Evolutionary conservation across 2,888 invertebrate species (phyloP).

Genomic region (Polydrusus pterygomalis): DNA sequence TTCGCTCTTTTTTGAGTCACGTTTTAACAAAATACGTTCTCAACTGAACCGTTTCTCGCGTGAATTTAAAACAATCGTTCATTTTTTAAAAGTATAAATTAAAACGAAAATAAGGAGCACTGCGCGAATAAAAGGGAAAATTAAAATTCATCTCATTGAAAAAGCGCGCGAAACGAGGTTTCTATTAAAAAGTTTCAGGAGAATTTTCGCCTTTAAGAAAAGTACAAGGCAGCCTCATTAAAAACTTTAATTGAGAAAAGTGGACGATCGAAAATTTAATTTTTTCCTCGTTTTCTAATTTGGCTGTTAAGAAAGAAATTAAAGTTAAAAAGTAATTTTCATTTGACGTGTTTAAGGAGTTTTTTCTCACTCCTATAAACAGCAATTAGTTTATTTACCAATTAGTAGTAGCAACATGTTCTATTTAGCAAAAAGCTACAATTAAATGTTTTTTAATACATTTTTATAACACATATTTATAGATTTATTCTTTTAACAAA

Average conservation of each 20-base stretch:
- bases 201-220: slow-evolving; percentile 28
- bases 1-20: no score
- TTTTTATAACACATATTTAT: no score
- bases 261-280: slow-evolving; percentile 67
- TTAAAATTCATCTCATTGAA: slow-evolving; percentile 73
- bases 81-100: no score
- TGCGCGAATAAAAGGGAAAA: slow-evolving; percentile 63
- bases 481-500: no score
- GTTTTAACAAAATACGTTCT: no score
- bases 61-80: no score
- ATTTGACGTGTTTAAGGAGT: neutral
- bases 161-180: slow-evolving; percentile 71
- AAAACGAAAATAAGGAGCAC: no score
- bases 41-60: no score
- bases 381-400: no score
- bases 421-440: no score
- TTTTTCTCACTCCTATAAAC: neutral
- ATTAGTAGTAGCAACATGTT: no score
- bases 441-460: no score
- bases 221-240: slow-evolving; percentile 64
- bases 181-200: slow-evolving; percentile 71
- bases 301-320: slow-evolving; percentile 51
- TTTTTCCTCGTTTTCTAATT: slow-evolving; percentile 50
- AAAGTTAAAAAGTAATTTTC: slow-evolving; percentile 54
- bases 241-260: slow-evolving; percentile 71